phyloP scores from a whole-genome alignment of 2,797 vertebrate species.

The Myotis pilosus region DNA sequence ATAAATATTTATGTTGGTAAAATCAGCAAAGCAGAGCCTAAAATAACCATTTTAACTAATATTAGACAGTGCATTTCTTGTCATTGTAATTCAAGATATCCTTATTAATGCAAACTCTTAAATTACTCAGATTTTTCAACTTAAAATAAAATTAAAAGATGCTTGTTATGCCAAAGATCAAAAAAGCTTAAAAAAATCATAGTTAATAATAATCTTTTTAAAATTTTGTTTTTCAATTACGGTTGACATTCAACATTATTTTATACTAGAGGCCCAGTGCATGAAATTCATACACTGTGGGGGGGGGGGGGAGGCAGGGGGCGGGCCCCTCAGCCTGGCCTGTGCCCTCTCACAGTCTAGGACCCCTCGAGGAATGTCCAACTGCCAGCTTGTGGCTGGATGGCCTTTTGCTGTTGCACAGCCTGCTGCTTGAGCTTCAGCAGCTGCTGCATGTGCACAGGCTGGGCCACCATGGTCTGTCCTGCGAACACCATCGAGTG shows the following conservation, averaged over 20 bases:
- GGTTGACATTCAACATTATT: not conserved
- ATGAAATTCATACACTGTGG: too few species aligned
- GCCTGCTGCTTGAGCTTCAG: too few species aligned
- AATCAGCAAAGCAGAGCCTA: not conserved
- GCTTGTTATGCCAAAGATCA: not conserved
- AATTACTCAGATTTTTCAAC: not conserved
- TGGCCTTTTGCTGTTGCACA: too few species aligned
- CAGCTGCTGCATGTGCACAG: too few species aligned
- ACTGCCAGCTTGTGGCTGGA: too few species aligned
- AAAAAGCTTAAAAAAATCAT: not conserved
- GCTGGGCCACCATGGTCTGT: too few species aligned
- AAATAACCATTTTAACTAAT: not conserved
- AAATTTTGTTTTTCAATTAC: not conserved
- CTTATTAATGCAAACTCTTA: not conserved
- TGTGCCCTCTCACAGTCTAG: too few species aligned
- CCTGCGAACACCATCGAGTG: too few species aligned
- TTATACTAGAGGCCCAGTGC: too few species aligned
- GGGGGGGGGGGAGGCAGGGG: too few species aligned
- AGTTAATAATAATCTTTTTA: not conserved
- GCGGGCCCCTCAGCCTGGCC: too few species aligned
- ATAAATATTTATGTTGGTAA: not conserved
- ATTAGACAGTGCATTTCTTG: not conserved
- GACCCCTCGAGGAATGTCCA: too few species aligned
- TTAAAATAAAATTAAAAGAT: conserved; percentile 38
- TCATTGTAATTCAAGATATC: not conserved